Base-by-base conservation (phyloP, 2,113 vertebrate species). In the Lamprotornis superbus region DNA sequence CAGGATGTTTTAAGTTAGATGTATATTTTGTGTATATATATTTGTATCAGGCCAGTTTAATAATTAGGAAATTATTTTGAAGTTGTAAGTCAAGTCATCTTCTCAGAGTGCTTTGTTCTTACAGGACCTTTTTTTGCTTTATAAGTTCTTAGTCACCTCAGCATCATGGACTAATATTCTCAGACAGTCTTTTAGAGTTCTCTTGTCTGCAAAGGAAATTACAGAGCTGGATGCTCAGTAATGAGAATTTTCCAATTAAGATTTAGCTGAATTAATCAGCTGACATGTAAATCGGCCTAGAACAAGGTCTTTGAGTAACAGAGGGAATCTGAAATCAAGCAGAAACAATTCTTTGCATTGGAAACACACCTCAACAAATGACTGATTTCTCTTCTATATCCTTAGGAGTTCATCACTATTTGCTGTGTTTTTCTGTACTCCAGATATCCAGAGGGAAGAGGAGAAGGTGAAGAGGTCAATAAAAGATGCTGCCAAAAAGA, bases 381-480 rank as follows among this genome's bases (percentile, higher is more conserved):
- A 15, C 46, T 49, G 13, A 2, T 49, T 57, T 88, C 42, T 61
- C 31, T 73, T 77, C 23, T 39, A 8, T 24, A 14, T 57, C 30
- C 40, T 44, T 10, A 56, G 33, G 75, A 47, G 55, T 20, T 77
- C 5, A 3, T 81, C 22, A 39, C 7, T 42, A 0, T 30, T 67
- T 42, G 24, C 52, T 80, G 10, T 87, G 33, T 39, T 46, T 76
- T 39, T 83, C 80, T 77, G 46, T 44, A 14, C 91, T 90, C 30
- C 94, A 99, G 99, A 99, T 97, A 99, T 99, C 91, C 99, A 99
- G 98, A 98, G 99, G 93, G 99, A 99, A 96, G 97, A 99, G 97
- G 99, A 99, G 90, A 99, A 99, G 92, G 99, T 99, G 50, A 99
- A 99, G 94, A 96, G 99, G 52, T 99, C 99, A 1, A 98, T 99